Conservation (phyloP, 2,113 vertebrate genomes). For the Thryonomys swinderianus region DNA sequence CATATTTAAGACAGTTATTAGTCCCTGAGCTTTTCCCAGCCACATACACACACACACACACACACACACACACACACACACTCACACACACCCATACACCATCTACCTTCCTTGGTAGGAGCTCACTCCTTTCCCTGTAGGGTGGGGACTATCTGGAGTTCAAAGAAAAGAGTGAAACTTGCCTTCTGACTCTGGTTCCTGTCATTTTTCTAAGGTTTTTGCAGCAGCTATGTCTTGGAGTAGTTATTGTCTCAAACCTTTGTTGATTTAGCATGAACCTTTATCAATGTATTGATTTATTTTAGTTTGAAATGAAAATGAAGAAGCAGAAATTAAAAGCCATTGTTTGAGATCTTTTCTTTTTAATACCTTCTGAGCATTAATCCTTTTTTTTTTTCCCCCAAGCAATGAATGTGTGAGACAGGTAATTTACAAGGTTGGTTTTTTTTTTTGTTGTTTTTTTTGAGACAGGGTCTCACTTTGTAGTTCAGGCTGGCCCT, state of each 20-base stretch:
- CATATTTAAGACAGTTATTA: neutral
- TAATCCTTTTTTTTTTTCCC: neutral
- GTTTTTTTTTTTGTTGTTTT: too few relatives aligned
- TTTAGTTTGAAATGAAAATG: constrained; percentile 17
- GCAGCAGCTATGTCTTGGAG: neutral
- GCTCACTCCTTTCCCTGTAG: neutral
- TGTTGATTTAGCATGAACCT: neutral
- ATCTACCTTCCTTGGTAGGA: neutral
- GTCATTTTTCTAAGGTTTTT: neutral
- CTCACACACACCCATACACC: too few relatives aligned
- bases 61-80: too few relatives aligned
- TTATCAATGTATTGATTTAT: neutral
- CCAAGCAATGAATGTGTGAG: neutral
- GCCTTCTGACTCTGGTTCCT: neutral
- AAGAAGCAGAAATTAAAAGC: neutral
- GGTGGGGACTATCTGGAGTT: neutral
- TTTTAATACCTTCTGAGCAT: neutral
- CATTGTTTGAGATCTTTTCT: neutral
- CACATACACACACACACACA: too few relatives aligned
- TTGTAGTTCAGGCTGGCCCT: too few relatives aligned
- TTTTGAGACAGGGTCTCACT: too few relatives aligned
- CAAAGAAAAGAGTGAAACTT: neutral
- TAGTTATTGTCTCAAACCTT: neutral
- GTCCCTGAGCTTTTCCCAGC: neutral
- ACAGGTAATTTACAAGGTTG: constrained; percentile 21